Evolutionary conservation across 2,888 invertebrate genomes (phyloP).

Genomic region (Homarus gammarus): DNA sequence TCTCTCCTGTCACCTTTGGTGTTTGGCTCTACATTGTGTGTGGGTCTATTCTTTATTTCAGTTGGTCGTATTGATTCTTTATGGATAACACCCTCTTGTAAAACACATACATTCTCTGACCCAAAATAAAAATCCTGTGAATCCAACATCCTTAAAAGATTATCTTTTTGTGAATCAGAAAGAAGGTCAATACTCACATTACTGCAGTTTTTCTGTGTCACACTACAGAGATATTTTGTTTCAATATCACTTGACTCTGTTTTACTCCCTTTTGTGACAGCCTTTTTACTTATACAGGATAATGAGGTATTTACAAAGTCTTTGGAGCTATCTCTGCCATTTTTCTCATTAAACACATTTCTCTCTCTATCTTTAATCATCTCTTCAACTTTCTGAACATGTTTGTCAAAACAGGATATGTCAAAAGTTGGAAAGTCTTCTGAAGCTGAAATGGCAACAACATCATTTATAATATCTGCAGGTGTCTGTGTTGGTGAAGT

Average conservation of each 20-base stretch:
- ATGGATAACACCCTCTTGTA: neutral
- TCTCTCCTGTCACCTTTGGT: neutral
- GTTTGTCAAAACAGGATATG: neutral
- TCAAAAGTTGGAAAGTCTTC: neutral
- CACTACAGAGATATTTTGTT: neutral
- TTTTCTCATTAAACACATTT: slow-evolving; percentile 21
- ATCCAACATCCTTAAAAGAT: slow-evolving; percentile 39
- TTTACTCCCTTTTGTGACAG: neutral
- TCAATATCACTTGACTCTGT: neutral
- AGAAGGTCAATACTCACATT: neutral
- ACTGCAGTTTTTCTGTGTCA: neutral
- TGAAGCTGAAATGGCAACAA: neutral
- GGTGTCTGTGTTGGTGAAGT: neutral
- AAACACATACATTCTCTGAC: neutral
- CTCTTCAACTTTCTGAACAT: neutral
- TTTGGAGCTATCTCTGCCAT: neutral
- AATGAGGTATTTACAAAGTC: neutral
- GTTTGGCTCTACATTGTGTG: neutral
- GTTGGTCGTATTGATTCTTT: neutral
- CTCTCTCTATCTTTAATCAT: slow-evolving; percentile 14
- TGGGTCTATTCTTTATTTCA: neutral
- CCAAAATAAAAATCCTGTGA: slow-evolving; percentile 8
- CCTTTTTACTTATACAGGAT: neutral
- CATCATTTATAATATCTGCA: neutral
- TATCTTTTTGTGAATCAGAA: slow-evolving; percentile 41